A percentile compares a stretch with the other conserved stretches of the same genome.
Evolutionary conservation across 1,140 invertebrate species (phyloP).

Genomic region (Bombus polaris): DNA sequence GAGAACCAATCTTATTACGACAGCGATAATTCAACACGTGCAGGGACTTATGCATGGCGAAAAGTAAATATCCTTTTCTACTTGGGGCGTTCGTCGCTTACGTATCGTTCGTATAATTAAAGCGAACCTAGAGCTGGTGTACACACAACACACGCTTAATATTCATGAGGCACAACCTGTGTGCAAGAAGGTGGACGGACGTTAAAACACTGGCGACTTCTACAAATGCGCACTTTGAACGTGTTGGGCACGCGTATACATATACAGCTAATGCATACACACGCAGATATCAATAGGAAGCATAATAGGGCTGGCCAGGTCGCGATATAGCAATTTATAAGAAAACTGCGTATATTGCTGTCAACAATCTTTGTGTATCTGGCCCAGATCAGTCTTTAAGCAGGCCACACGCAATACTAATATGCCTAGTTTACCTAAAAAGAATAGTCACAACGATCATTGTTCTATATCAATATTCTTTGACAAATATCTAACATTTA

Average conservation of each 20-base stretch:
- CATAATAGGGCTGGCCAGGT: neutral
- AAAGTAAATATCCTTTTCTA: conserved; percentile 54
- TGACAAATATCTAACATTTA: neutral
- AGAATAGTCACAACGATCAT: neutral
- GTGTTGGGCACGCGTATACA: neutral
- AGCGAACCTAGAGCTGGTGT: neutral
- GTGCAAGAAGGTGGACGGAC: neutral
- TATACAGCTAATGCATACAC: neutral
- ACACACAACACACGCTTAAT: conserved; percentile 31
- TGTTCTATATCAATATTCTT: neutral
- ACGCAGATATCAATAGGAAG: neutral
- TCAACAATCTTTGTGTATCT: conserved; percentile 71
- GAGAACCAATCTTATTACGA: conserved; percentile 53
- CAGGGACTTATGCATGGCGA: conserved; percentile 21
- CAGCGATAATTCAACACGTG: conserved; percentile 55
- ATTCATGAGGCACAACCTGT: conserved; percentile 38
- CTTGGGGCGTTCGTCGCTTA: neutral
- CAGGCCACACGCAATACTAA: conserved; percentile 75
- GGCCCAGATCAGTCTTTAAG: conserved; percentile 76
- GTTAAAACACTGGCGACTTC: conserved; percentile 5
- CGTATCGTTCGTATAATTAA: conserved; percentile 43
- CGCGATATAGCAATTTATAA: conserved; percentile 63
- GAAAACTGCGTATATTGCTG: conserved; percentile 67
- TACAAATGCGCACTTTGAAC: neutral
- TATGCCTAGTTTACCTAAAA: conserved; percentile 21